Conservation (phyloP, 2,113 vertebrate species). For the Zingel zingel region DNA sequence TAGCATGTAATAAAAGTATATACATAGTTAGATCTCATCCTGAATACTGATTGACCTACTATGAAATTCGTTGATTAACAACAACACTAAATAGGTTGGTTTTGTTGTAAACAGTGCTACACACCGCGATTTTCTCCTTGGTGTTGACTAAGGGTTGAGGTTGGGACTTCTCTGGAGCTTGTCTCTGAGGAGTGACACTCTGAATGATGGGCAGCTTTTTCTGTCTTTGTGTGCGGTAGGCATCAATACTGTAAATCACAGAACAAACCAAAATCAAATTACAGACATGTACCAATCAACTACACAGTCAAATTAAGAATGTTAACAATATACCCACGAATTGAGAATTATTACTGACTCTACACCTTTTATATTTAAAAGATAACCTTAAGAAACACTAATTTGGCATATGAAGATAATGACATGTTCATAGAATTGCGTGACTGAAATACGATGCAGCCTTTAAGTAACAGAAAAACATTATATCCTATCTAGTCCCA, state of each 20-base stretch:
- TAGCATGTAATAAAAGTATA: neutral
- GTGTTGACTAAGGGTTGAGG: conserved; percentile 57
- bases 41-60: neutral
- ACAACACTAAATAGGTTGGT: neutral
- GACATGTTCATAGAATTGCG: neutral
- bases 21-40: neutral
- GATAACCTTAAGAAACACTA: neutral
- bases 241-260: conserved; percentile 78
- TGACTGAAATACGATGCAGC: neutral
- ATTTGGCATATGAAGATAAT: neutral
- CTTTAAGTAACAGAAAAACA: neutral
- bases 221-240: conserved; percentile 82
- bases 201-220: conserved; percentile 46
- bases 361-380: neutral
- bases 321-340: neutral
- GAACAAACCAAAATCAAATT: neutral
- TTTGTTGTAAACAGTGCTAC: neutral
- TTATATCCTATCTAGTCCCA: neutral
- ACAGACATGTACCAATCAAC: neutral
- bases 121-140: conserved; percentile 81
- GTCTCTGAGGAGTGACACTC: conserved; percentile 65
- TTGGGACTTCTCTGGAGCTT: conserved; percentile 40
- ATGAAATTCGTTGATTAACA: neutral
- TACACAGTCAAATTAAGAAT: neutral
- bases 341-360: neutral